These are phyloP conservation scores for Podarcis raffonei DNA, from an alignment of 2,113 vertebrate species.

Conservation along the genomic window DNA sequence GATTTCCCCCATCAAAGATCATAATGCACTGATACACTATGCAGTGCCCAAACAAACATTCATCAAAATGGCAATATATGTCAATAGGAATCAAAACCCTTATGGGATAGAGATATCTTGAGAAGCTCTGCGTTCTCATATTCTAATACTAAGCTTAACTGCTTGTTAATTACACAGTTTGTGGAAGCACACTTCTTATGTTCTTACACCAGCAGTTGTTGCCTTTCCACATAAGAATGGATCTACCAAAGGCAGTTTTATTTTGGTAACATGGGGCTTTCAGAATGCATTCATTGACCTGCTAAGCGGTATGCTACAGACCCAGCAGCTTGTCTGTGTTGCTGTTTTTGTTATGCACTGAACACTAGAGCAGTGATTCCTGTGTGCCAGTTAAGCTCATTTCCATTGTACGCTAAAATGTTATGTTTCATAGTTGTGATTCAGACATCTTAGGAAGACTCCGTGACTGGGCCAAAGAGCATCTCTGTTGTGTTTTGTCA, in stretches of 20 bases:
- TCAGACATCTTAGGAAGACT: conserved; percentile 32
- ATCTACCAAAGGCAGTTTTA: neutral
- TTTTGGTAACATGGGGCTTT: conserved; percentile 31
- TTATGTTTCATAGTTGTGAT: conserved; percentile 38
- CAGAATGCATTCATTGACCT: conserved; percentile 17
- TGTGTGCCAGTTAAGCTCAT: conserved; percentile 46
- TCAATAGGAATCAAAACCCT: neutral
- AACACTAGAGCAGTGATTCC: conserved; percentile 20
- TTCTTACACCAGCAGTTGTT: too few relatives aligned
- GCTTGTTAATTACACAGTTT: neutral
- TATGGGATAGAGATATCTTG: neutral
- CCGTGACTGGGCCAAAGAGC: conserved; percentile 47
- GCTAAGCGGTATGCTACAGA: neutral
- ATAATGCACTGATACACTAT: conserved; percentile 5
- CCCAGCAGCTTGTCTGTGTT: conserved; percentile 7
- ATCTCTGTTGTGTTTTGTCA: conserved; percentile 74
- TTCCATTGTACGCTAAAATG: conserved; percentile 50
- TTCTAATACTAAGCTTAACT: neutral
- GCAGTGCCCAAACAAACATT: neutral
- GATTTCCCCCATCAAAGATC: neutral
- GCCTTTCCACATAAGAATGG: neutral
- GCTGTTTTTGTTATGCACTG: neutral
- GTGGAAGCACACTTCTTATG: neutral
- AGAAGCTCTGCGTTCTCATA: neutral
- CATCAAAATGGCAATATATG: neutral